Evolutionary conservation across 1,140 invertebrate genomes (phyloP), one percentile per base, ranked within the genome.

Genomic region (Orius laevigatus): DNA sequence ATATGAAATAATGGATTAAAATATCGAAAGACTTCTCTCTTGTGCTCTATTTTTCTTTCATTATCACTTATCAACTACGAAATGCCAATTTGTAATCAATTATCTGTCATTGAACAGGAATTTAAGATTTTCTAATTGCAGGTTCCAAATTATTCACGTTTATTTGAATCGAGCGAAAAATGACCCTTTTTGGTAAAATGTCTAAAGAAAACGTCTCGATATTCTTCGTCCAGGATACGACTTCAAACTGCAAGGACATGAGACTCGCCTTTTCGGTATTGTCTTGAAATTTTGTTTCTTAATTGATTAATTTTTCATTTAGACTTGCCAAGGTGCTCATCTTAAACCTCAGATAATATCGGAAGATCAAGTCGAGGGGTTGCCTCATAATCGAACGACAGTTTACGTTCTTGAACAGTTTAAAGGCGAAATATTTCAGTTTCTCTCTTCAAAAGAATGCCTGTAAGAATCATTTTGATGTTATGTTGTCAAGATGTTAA

Each of bases 351-450:
- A 46, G 32, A 40, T 40, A 25, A 33, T 51, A 9, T 31, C 43
- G 6, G 49, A 51, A 40, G 43, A 51, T 2, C 9, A 20, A 14
- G 25, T 51, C 11, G 9, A 36, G 12, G 34, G 33, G 5, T 18
- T 40, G 4, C 11, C 43, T 31, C 18, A 36, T 11, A 31, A 15
- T 3, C 14, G n/a, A 14, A 51, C 20, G 32, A 25, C 40, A 5
- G 49, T 51, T 5, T 51, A 39, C 33, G 49, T 51, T 46, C n/a
- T 51, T 11, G 34, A 46, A 15, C 32, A 46, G 14, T 51, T 51
- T 15, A 40, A n/a, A 31, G 49, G 49, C 10, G 43, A 39, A 3
- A 18, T 14, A 19, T 51, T 51, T 34, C 33, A 51, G 2, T 33
- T 12, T 32, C 20, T 51, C 4, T 5, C 43, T 10, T 19, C 33